Evolutionary conservation across 2,888 invertebrate genomes (phyloP), one percentile per base, ranked within the genome.

Genomic region (Morpho helenor): DNA sequence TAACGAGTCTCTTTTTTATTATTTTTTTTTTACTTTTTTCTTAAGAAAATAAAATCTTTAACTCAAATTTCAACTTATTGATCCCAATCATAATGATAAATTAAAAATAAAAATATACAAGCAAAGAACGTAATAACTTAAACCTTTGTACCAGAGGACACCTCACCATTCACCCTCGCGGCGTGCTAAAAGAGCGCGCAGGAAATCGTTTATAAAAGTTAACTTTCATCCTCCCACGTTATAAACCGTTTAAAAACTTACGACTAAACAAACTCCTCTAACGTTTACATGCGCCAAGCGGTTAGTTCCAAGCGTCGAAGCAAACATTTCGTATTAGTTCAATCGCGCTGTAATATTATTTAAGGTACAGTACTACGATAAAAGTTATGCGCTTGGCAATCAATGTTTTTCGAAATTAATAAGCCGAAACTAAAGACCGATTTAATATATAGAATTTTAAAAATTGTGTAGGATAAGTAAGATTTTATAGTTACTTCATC

Each of bases 171-270:
- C 55, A 63, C 73, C 75, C 66, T 67, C 72, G 74, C 77, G 75
- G 76, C 75, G 70, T 75, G 69, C 76, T 71, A 75, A 76, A 81
- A 68, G 81, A 87, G 83, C 90, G 90, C 90, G 87, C 90, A 89
- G 87, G 87, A 78, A 70, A 80, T 84, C 80, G 81, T 79, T 80
- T 75, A 67, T 66, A 71, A 87, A 84, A 83, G 87, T 84, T 83
- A 79, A 76, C 76, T 76, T 77, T 82, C 75, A 81, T 81, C 77
- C 72, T 82, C 77, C 75, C 76, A 79, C 76, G 81, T 9, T 87
- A 86, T 80, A 88, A 87, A 88, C 80, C 75, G 81, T 83, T 78
- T 87, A 88, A 82, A 88, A 87, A 87, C 88, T 88, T 88, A 88
- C 80, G 56, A 68, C 85, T 86, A 86, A 53, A 78, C 76, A 79